phyloP scores from a whole-genome alignment of 2,113 vertebrate species.

The Hemicordylus capensis region DNA sequence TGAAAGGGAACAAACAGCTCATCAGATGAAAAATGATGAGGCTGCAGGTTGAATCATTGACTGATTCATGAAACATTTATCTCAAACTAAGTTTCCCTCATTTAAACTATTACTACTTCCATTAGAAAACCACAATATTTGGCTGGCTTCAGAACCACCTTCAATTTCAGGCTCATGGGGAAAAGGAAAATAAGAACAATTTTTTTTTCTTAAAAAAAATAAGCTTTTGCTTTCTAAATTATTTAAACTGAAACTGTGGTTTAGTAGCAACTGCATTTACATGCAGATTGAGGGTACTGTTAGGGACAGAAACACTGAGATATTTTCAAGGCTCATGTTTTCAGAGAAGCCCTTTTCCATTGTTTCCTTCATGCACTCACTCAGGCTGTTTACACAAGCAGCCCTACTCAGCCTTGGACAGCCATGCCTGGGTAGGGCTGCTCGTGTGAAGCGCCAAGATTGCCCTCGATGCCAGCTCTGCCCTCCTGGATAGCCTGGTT shows the following conservation, averaged over 20 bases:
- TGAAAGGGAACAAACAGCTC: constrained; percentile 19
- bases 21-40: constrained; percentile 54
- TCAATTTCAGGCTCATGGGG: not conserved
- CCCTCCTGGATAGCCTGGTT: too few relatives aligned
- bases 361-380: too few relatives aligned
- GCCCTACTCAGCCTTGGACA: too few relatives aligned
- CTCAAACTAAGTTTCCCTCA: not conserved
- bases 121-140: constrained; percentile 26
- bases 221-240: not conserved
- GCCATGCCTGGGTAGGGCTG: too few relatives aligned
- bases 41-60: constrained; percentile 28
- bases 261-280: not conserved
- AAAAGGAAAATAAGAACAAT: not conserved
- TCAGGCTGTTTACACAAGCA: too few relatives aligned
- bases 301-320: not conserved
- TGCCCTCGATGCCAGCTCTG: too few relatives aligned
- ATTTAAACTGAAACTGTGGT: not conserved
- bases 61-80: constrained; percentile 31
- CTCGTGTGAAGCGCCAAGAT: too few relatives aligned
- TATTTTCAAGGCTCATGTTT: too few relatives aligned
- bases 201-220: constrained; percentile 1
- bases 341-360: too few relatives aligned
- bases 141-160: constrained; percentile 16
- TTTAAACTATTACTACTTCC: constrained; percentile 12
- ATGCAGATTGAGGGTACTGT: not conserved